Conservation (phyloP, 2,888 invertebrate genomes). For the Syritta pipiens region DNA sequence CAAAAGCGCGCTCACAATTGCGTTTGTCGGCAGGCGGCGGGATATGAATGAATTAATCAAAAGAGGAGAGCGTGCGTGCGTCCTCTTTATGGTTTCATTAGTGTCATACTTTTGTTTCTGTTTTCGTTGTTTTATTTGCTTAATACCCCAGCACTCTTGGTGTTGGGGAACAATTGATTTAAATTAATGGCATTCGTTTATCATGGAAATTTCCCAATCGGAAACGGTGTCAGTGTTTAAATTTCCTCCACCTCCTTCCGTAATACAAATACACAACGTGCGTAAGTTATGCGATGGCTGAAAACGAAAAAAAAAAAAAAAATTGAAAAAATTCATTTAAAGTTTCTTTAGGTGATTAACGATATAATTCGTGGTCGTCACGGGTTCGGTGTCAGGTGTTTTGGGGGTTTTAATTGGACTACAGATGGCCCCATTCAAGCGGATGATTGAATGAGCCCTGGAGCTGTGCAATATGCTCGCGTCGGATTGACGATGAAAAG, state of each 20-base stretch:
- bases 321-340: too few species aligned
- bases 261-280: not conserved
- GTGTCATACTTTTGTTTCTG: conserved; percentile 52
- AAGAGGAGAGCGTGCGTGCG: conserved; percentile 40
- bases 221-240: conserved; percentile 54
- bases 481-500: not conserved
- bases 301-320: too few species aligned
- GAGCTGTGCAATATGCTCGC: not conserved
- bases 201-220: conserved; percentile 60
- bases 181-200: conserved; percentile 56
- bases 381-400: conserved; percentile 25
- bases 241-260: not conserved
- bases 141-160: not conserved
- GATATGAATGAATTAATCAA: conserved; percentile 62
- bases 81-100: conserved; percentile 62
- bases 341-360: conserved; percentile 31
- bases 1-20: conserved; percentile 35
- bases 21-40: conserved; percentile 51
- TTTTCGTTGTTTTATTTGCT: conserved; percentile 39
- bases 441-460: conserved; percentile 3
- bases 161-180: conserved; percentile 60
- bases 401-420: conserved; percentile 23
- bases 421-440: conserved; percentile 11
- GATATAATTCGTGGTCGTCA: conserved; percentile 3
- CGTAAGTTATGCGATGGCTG: conserved; percentile 13